phyloP scores from a whole-genome alignment of 2,888 invertebrate species.

The Agriopis aurantiaria region DNA sequence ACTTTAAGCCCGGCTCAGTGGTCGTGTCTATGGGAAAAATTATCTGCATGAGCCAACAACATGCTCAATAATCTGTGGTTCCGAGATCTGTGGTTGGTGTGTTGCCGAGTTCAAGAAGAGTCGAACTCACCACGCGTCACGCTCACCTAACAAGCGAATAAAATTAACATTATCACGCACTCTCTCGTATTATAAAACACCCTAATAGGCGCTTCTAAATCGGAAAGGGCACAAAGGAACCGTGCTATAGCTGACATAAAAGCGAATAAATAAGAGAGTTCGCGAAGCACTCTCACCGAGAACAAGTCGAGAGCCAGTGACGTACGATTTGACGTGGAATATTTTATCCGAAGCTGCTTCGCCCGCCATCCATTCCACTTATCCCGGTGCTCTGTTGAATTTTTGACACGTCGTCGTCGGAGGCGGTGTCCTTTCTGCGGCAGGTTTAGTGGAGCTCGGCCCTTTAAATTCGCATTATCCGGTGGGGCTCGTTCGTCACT shows the following conservation, averaged over 20 bases:
- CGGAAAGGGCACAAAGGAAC: constrained; percentile 75
- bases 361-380: constrained; percentile 84
- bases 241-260: constrained; percentile 75
- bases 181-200: constrained; percentile 58
- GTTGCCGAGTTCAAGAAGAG: constrained; percentile 35
- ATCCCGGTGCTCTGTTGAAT: constrained; percentile 82
- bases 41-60: too few species aligned
- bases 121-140: constrained; percentile 34
- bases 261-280: constrained; percentile 84
- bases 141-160: constrained; percentile 47
- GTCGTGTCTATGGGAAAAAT: too few species aligned
- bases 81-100: too few species aligned
- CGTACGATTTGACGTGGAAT: constrained; percentile 85
- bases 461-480: constrained; percentile 79
- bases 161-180: constrained; percentile 52
- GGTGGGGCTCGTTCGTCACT: constrained; percentile 61
- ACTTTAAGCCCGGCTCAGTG: too few species aligned
- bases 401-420: constrained; percentile 81
- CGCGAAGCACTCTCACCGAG: constrained; percentile 79
- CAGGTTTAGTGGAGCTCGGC: constrained; percentile 76
- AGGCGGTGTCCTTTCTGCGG: constrained; percentile 77
- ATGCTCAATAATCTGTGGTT: constrained; percentile 15
- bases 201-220: constrained; percentile 69
- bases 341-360: constrained; percentile 80
- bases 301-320: constrained; percentile 82